phyloP scores from a whole-genome alignment of 2,113 vertebrate species.

The Cyprinus carpio region DNA sequence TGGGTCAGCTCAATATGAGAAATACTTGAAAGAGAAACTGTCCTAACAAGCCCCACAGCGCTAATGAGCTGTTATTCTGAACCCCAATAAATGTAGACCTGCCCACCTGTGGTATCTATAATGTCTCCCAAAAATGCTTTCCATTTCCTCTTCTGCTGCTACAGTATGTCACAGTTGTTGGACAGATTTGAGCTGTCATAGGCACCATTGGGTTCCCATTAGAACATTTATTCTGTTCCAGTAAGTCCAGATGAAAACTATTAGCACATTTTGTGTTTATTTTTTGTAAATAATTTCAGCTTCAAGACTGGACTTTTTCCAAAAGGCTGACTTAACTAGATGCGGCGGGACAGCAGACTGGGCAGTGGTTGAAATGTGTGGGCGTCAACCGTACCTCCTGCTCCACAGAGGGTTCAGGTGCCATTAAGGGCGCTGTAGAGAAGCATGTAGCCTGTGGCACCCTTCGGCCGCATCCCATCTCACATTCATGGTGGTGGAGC shows the following conservation, averaged over 20 bases:
- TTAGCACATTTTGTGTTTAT: background rate
- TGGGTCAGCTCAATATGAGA: background rate
- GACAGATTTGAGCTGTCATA: background rate
- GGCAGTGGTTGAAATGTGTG: background rate
- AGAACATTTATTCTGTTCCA: background rate
- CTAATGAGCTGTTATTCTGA: slow-evolving; percentile 11
- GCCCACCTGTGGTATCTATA: slow-evolving; percentile 9
- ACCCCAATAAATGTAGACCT: background rate
- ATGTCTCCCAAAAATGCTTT: slow-evolving; percentile 18
- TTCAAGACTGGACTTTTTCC: background rate
- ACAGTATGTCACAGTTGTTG: slow-evolving; percentile 10
- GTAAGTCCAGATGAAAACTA: background rate
- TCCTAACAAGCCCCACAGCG: background rate
- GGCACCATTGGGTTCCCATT: background rate
- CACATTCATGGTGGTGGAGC: slow-evolving; percentile 86
- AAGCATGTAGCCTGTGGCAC: slow-evolving; percentile 87
- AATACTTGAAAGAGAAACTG: slow-evolving; percentile 2
- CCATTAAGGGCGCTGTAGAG: slow-evolving; percentile 84
- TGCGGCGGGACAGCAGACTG: background rate
- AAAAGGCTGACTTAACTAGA: background rate
- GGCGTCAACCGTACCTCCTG: slow-evolving; percentile 80
- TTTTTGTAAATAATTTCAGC: background rate
- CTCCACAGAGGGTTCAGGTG: slow-evolving; percentile 72
- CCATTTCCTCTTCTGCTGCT: slow-evolving; percentile 7
- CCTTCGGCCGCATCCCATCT: slow-evolving; percentile 84